Evolutionary conservation across 2,797 vertebrate species (phyloP), one percentile per base, ranked within the genome.

Genomic region (Tenualosa ilisha): DNA sequence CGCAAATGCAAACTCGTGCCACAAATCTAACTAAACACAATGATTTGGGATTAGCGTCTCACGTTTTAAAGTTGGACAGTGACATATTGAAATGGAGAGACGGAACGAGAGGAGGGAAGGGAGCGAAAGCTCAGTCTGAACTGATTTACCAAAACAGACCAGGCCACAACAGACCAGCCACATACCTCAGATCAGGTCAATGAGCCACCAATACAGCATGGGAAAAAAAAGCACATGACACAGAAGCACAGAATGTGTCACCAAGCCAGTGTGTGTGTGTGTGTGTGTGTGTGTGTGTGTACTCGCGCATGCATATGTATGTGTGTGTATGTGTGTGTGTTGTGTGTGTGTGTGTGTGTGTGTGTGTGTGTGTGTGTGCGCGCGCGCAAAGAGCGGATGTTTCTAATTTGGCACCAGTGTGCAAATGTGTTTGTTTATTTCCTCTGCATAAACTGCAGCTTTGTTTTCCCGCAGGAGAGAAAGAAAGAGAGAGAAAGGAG

Each of bases 341-440:
- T 65, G n/a, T 65, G 22, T 26, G 22, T 65, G 61, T 24, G 9
- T 26, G n/a, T 65, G 22, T 65, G 22, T 9, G 22, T 65, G 22
- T 65, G 9, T 65, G n/a, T 65, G 22, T 65, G 61, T 1, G 65
- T 17, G 31, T 15, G 26, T 68, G 26, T 37, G 65, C 15, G 65
- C 37, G 7, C 22, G 37, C n/a, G n/a, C 46, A 85, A 81, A n/a
- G 81, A 84, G 87, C 54, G 63, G 85, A 84, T 86, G 87, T 89
- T 90, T 89, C 86, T 88, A 82, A 88, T 88, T 88, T 90, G 86
- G 84, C 84, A 85, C 86, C 82, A 86, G 87, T 86, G 88, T 82
- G 81, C 84, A 91, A 91, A 88, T 85, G 82, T 87, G 88, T 90
- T 89, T 90, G 88, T 90, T 92, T 90, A 90, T 90, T 88, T 88